Evolutionary conservation across 2,113 vertebrate genomes (phyloP).

Genomic region (Grallaria varia): DNA sequence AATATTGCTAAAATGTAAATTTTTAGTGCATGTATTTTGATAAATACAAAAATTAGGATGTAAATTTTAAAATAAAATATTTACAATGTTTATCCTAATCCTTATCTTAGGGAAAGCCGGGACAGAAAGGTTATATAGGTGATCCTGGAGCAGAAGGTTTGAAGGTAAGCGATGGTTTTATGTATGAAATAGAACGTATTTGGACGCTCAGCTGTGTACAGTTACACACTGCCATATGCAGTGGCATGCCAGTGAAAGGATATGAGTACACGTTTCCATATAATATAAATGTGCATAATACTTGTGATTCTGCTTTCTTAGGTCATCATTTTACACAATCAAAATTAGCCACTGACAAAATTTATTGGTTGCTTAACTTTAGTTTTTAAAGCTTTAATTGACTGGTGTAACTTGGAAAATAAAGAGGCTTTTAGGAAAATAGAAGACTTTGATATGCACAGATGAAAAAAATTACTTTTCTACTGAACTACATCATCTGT

Average conservation of each 20-base stretch:
- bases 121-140: conserved; percentile 86
- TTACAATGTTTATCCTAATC: background rate
- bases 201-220: background rate
- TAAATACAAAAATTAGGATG: background rate
- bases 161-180: conserved; percentile 72
- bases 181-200: background rate
- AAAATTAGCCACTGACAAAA: background rate
- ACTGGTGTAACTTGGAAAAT: background rate
- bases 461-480: conserved; percentile 32
- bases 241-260: background rate
- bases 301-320: background rate
- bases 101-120: conserved; percentile 83
- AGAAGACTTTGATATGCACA: background rate
- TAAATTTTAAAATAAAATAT: background rate
- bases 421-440: background rate
- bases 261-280: background rate
- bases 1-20: background rate
- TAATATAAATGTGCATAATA: background rate
- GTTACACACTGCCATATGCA: background rate
- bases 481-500: conserved; percentile 2
- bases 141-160: conserved; percentile 87
- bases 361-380: background rate
- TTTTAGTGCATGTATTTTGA: background rate
- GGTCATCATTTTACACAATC: background rate
- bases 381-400: background rate